A percentile compares a stretch with the other conserved stretches of the same genome.
Evolutionary conservation across 2,888 invertebrate species (phyloP).

Genomic region (Lagria hirta): DNA sequence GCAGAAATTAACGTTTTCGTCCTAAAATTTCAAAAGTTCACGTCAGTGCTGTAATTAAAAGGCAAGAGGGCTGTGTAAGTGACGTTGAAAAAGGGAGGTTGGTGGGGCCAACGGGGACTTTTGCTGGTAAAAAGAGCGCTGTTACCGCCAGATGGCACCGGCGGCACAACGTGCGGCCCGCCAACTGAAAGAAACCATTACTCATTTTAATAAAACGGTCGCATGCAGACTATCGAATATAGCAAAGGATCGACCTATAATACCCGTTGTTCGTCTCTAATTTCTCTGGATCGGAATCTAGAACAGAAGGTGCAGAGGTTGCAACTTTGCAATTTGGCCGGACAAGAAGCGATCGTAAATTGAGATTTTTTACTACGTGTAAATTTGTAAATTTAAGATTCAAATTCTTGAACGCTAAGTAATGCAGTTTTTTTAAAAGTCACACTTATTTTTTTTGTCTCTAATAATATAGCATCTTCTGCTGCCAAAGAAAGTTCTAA

Average conservation of each 20-base stretch:
- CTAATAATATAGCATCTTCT: too few species aligned
- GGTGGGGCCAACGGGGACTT: constrained; percentile 26
- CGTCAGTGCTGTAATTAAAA: constrained; percentile 51
- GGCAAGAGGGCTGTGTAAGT: constrained; percentile 49
- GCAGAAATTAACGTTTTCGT: constrained; percentile 49
- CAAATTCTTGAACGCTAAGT: too few species aligned
- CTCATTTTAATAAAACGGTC: constrained; percentile 52
- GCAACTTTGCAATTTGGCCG: neutral
- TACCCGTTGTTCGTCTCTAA: constrained; percentile 16
- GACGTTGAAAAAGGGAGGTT: constrained; percentile 43
- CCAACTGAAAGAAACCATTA: constrained; percentile 50
- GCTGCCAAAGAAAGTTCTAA: too few species aligned
- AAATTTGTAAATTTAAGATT: too few species aligned
- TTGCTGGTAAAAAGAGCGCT: constrained; percentile 46
- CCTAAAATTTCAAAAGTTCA: constrained; percentile 52
- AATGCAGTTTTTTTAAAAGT: too few species aligned
- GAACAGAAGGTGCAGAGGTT: constrained; percentile 4
- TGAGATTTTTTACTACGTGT: too few species aligned
- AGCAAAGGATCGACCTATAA: constrained; percentile 26
- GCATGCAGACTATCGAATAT: constrained; percentile 47
- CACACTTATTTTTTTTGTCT: too few species aligned
- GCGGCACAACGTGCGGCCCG: constrained; percentile 38
- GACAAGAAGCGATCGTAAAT: neutral
- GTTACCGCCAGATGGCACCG: constrained; percentile 51
- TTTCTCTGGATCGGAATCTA: constrained; percentile 2